A percentile compares a stretch with the other conserved stretches of the same genome.
phyloP scores from a whole-genome alignment of 2,113 vertebrate species.

The Heterotilapia buettikoferi region DNA sequence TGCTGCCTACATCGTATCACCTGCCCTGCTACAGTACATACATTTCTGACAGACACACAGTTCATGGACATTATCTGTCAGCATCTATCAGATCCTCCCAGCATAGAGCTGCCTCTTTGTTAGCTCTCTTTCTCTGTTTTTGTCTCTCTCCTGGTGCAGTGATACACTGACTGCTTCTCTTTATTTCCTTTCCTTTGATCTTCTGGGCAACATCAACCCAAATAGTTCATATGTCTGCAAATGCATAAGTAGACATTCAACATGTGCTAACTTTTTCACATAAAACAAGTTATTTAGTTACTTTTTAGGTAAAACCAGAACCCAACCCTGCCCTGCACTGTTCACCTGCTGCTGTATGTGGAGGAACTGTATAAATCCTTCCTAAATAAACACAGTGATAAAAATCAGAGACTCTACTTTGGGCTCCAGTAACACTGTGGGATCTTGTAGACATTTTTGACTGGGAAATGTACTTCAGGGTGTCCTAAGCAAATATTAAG shows the following conservation, averaged over 20 bases:
- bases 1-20: not conserved
- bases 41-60: slow-evolving; percentile 9
- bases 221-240: not conserved
- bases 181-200: not conserved
- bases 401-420: not conserved
- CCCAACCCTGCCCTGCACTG: not conserved
- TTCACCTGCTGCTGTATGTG: not conserved
- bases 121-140: not conserved
- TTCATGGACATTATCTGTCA: slow-evolving; percentile 34
- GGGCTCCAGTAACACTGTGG: too few species aligned
- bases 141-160: not conserved
- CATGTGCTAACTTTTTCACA: not conserved
- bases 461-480: too few species aligned
- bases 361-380: not conserved
- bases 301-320: not conserved
- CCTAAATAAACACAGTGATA: not conserved
- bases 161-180: not conserved
- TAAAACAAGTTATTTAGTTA: not conserved
- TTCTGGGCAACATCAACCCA: not conserved
- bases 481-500: too few species aligned
- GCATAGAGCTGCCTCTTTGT: not conserved
- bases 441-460: too few species aligned
- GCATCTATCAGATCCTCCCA: slow-evolving; percentile 5
- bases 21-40: not conserved
- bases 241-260: not conserved